These are phyloP conservation scores for Parnassius apollo DNA, from an alignment of 2,888 invertebrate species.

Conservation along the genomic window DNA sequence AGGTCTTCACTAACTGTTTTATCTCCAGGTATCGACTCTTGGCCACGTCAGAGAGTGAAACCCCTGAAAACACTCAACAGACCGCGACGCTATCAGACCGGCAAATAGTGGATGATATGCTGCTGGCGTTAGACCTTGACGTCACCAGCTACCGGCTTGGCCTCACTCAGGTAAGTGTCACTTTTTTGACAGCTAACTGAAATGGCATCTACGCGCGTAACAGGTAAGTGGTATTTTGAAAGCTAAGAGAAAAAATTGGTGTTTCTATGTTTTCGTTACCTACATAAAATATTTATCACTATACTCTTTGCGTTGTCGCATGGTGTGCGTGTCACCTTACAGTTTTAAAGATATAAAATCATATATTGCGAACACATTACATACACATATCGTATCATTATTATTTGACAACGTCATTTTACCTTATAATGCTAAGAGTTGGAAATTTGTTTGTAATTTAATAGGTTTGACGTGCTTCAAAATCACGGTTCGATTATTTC, in stretches of 20 bases:
- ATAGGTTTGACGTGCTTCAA: no score
- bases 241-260: not conserved
- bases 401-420: no score
- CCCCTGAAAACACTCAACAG: conserved; percentile 45
- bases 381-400: no score
- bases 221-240: conserved; percentile 20
- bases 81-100: conserved; percentile 72
- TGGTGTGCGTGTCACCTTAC: no score
- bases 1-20: not conserved
- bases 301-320: no score
- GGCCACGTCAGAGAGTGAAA: conserved; percentile 65
- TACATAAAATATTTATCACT: no score
- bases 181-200: conserved; percentile 10
- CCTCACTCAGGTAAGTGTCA: conserved; percentile 90
- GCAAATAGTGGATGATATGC: conserved; percentile 90
- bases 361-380: no score
- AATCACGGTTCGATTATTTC: no score
- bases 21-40: conserved; percentile 72
- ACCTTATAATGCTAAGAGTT: no score
- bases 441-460: no score
- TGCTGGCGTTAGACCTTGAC: conserved; percentile 91
- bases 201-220: not conserved
- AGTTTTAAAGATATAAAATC: no score
- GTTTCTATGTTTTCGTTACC: no score
- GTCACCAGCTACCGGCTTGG: conserved; percentile 93